Conservation (phyloP, 2,113 vertebrate genomes). For the Petrocephalus zakoni region DNA sequence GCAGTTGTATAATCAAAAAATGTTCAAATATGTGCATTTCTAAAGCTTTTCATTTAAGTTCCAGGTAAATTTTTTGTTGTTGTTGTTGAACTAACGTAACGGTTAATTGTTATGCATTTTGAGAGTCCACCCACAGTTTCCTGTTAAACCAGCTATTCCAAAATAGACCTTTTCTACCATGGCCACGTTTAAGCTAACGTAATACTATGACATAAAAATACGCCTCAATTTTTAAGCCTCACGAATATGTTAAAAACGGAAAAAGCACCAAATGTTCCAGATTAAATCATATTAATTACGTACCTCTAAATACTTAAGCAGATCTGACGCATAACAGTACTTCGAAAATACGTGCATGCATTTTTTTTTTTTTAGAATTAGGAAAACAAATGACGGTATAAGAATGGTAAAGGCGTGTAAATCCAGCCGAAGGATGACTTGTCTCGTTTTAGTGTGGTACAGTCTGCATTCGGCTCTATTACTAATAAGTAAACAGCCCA, state of each 20-base stretch:
- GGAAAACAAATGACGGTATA: background rate
- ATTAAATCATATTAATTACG: background rate
- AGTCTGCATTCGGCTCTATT: background rate
- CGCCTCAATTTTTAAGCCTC: background rate
- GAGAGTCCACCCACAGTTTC: slow-evolving; percentile 26
- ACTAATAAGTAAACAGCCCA: background rate
- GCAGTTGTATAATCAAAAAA: background rate
- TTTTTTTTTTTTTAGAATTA: background rate
- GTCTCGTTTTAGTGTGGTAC: background rate
- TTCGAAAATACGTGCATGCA: background rate
- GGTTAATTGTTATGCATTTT: slow-evolving; percentile 27
- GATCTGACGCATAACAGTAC: background rate
- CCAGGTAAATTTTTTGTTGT: background rate
- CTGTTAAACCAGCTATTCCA: background rate
- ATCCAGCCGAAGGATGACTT: background rate
- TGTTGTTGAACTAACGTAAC: slow-evolving; percentile 20
- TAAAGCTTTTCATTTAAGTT: background rate
- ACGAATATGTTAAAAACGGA: background rate
- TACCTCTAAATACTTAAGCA: background rate
- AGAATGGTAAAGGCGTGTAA: background rate
- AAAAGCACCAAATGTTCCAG: background rate
- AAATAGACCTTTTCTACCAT: background rate
- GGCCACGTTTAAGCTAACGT: background rate
- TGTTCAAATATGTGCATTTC: background rate
- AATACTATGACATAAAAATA: background rate